A percentile compares a stretch with the other conserved stretches of the same genome.
Evolutionary conservation across 2,888 invertebrate genomes (phyloP).

Genomic region (Hymenopus coronatus): DNA sequence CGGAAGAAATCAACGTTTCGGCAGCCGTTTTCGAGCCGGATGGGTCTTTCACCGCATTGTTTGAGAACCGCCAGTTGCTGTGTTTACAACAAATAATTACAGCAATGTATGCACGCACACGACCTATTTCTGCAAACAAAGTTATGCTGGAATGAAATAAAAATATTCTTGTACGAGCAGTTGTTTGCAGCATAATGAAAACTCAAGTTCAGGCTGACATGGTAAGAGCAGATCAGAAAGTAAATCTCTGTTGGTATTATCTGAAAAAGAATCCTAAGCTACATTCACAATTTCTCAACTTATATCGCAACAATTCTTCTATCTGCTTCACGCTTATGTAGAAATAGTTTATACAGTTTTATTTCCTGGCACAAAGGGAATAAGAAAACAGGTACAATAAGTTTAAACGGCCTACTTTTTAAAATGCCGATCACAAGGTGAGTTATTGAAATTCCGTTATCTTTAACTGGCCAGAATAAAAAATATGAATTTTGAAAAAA

Average conservation of each 20-base stretch:
- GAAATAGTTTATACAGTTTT: too few relatives aligned
- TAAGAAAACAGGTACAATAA: too few relatives aligned
- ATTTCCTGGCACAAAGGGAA: too few relatives aligned
- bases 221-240: background rate
- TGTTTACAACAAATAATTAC: background rate
- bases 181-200: background rate
- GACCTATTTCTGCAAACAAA: background rate
- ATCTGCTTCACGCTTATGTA: too few relatives aligned
- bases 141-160: background rate
- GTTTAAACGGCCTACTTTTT: too few relatives aligned
- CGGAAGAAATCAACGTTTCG: background rate
- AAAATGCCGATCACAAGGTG: too few relatives aligned
- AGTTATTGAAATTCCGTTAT: too few relatives aligned
- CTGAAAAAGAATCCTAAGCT: too few relatives aligned
- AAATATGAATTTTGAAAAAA: too few relatives aligned
- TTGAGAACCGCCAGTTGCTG: background rate
- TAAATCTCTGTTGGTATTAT: background rate
- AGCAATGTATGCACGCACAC: background rate
- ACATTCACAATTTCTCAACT: too few relatives aligned
- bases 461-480: too few relatives aligned
- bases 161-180: background rate
- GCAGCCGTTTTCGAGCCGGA: background rate
- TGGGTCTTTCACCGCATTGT: background rate
- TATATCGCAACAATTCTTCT: too few relatives aligned
- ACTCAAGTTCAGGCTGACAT: background rate